Percentiles rank a stretch among this genome's conserved stretches.
Evolutionary conservation across 2,113 vertebrate genomes (phyloP).

Genomic region (Perca flavescens): DNA sequence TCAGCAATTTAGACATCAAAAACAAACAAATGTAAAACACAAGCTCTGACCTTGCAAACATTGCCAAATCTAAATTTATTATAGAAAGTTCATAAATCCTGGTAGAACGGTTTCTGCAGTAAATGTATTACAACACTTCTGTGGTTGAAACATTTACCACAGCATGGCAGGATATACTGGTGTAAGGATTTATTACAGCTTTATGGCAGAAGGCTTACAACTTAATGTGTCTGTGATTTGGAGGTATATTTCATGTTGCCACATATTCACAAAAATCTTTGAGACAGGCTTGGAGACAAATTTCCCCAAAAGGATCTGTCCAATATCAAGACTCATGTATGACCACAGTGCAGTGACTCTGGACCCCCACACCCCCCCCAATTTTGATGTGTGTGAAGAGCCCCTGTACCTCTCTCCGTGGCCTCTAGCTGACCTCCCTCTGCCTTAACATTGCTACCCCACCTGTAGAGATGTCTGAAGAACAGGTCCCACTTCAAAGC

Average conservation of each 20-base stretch:
- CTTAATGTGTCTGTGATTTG: constrained; percentile 18
- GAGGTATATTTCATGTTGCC: neutral
- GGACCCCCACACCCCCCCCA: neutral
- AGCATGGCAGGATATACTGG: constrained; percentile 1
- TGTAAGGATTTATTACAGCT: constrained; percentile 30
- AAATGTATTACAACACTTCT: constrained; percentile 23
- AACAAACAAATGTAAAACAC: constrained; percentile 8
- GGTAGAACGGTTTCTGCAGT: constrained; percentile 40
- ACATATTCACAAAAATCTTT: constrained; percentile 6
- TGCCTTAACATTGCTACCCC: constrained; percentile 71
- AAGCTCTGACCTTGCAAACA: constrained; percentile 7
- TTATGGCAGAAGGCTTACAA: constrained; percentile 1
- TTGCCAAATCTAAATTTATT: constrained; percentile 12
- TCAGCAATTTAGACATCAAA: neutral
- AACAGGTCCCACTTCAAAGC: constrained; percentile 74
- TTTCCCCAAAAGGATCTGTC: neutral
- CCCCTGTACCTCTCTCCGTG: constrained; percentile 44
- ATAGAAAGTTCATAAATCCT: constrained; percentile 28
- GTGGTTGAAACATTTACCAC: constrained; percentile 18
- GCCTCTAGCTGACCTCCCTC: constrained; percentile 77
- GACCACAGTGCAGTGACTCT: constrained; percentile 18
- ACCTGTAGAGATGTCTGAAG: constrained; percentile 77
- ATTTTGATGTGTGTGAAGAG: constrained; percentile 41
- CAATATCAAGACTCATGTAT: neutral
- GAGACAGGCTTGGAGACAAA: neutral